Evolutionary conservation across 2,113 vertebrate genomes (phyloP), one percentile per base, ranked within the genome.

Genomic region (Canis aureus): DNA sequence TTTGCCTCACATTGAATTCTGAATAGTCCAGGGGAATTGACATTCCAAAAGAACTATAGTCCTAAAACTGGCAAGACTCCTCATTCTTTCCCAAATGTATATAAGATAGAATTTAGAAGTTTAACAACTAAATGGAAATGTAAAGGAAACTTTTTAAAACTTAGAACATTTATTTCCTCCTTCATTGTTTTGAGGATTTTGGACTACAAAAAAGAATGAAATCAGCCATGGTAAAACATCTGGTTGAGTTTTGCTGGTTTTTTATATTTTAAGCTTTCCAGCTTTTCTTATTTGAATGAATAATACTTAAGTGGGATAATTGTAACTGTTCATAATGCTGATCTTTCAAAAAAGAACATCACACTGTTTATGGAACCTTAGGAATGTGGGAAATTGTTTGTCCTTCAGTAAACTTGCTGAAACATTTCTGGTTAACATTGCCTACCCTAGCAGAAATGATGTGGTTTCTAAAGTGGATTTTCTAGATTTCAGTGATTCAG

Each of bases 291-390:
- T 93, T 91, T 92, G 69, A 82, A 81, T 88, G 71, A 92, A 51
- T 90, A 93, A 92, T 29, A 90, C 88, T 91, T 89, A 97, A 55
- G 53, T 93, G 82, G 57, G 27, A 88, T 95, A 91, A 83, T 93
- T 95, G 29, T 89, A 83, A 78, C 64, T 16, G 15, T 88, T 71
- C 32, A 19, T 66, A 88, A 71, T 66, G 90, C 38, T 96, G 74
- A 86, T 85, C 57, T 95, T 97, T 94, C 8, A 53, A 59, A 96
- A 95, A 20, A 91, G 95, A 97, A 59, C 12, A 78, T 74, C 32
- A 2, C 55, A 53, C 79, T 97, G 78, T 94, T 93, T 93, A 11
- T 66, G 59, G 69, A 84, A 32, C 29, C 38, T 55, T 67, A 19
- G 64, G 85, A 92, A 93, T 88, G 89, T 89, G 81, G 89, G 53